Base-by-base conservation (phyloP, 2,113 vertebrate species). In the Lepisosteus oculatus region DNA sequence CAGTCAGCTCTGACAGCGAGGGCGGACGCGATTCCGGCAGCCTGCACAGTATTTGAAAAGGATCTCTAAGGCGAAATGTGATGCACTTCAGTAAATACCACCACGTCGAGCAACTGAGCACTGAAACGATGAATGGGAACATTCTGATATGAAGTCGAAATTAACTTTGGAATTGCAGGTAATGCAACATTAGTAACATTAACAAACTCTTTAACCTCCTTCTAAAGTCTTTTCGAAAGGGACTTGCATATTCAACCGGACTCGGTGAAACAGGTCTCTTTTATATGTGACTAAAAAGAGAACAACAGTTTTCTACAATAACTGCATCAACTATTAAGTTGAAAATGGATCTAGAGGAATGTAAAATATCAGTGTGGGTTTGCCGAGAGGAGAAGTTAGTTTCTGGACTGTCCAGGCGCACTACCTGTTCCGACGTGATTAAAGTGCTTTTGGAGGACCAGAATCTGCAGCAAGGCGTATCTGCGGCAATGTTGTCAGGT, bases 371-470 rank as follows among this genome's bases (percentile, higher is more conserved):
- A 0, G 96, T 98, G 81, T 98, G 95, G 95, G 91, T 97, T 76
- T 95, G 95, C 83, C 90, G 95, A 29, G 95, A 98, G 71, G 97
- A 98, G 79, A 98, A 98, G 75, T 80, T 97, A 29, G 88, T 98
- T 69, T 92, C 94, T 1, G 96, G 96, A 9, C 87, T 98, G 43
- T 94, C 94, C 8, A 93, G 89, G 71, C 94, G 95, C 69, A 98
- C 95, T 61, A 96, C 93, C 79, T 99, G 96, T 81, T 91, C 95
- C 2, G 96, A 98, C 76, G 94, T 99, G 51, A 90, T 96, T 78
- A 85, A 87, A 64, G 95, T 94, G 61, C 87, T 98, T 1, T 77
- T 96, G 81, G 92, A 95, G 54, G 95, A 98, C 65, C 89, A 90
- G 67, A 83, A 85, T 76, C 76, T 85, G 4, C 80, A 80, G 80